Percentiles rank a stretch among this genome's conserved stretches.
Conservation (phyloP, 37 sponge, comb jelly and placozoan species). For the Aplysina aerophoba region DNA sequence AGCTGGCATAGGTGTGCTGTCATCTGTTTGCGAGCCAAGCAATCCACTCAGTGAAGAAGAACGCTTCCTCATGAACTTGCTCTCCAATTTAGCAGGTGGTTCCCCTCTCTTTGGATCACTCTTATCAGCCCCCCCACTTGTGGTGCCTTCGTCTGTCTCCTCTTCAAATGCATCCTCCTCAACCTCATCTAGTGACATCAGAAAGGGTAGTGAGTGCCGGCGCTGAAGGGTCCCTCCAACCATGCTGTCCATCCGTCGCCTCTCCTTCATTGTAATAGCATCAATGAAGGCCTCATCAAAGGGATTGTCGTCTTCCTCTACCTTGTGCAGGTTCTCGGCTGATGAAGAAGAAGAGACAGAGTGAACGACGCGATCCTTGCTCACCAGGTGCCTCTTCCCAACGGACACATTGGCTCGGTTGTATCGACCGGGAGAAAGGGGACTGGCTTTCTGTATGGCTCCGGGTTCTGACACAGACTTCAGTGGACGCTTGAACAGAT, state of each 20-base stretch:
- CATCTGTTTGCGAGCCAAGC: too few species aligned
- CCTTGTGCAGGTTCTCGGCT: not conserved
- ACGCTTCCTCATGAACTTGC: not conserved
- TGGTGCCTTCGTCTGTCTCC: not conserved
- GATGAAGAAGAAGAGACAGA: constrained; percentile 17
- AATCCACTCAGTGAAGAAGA: not conserved
- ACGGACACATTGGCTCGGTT: constrained; percentile 2
- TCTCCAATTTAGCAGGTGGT: too few species aligned
- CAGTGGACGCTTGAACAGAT: not conserved
- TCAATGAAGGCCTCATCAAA: constrained; percentile 60
- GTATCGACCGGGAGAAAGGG: constrained; percentile 28
- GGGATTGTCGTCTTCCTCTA: constrained; percentile 1
- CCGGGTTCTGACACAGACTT: not conserved
- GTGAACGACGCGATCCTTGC: not conserved
- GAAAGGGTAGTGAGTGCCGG: not conserved
- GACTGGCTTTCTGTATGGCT: not conserved
- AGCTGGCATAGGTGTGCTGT: not conserved
- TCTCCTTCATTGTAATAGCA: constrained; percentile 29
- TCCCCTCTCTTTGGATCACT: too few species aligned
- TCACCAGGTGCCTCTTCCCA: constrained; percentile 8
- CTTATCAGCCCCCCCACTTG: not conserved
- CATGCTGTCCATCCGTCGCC: constrained; percentile 21
- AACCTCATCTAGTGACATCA: not conserved
- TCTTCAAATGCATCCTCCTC: not conserved
- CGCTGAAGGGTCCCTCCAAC: not conserved